Evolutionary conservation across 2,888 invertebrate species (phyloP).

Genomic region (Drosophila dives): DNA sequence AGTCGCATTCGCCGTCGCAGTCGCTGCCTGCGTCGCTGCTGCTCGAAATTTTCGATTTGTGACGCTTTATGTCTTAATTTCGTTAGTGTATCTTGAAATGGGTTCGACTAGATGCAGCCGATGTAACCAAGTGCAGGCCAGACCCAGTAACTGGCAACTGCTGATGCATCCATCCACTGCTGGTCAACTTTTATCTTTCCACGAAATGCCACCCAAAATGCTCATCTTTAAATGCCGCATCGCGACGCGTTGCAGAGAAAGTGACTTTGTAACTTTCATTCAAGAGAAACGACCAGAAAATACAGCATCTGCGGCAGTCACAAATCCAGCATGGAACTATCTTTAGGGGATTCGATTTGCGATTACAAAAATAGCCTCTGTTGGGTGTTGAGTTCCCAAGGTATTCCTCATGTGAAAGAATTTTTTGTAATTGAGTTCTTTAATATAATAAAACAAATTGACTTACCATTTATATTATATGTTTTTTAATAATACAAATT

Average conservation of each 20-base stretch:
- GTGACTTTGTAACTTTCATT: constrained; percentile 68
- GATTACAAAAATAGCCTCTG: constrained; percentile 13
- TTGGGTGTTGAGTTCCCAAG: not conserved
- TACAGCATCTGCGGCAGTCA: constrained; percentile 22
- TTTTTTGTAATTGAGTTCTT: not conserved
- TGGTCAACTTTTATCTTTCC: constrained; percentile 63
- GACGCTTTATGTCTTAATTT: constrained; percentile 83
- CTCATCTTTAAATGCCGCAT: constrained; percentile 64
- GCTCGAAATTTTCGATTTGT: constrained; percentile 83
- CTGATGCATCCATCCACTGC: constrained; percentile 18
- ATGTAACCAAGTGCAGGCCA: constrained; percentile 34
- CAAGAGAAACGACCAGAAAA: constrained; percentile 46
- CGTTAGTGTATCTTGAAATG: constrained; percentile 46
- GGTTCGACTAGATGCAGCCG: constrained; percentile 44
- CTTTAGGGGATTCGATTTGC: constrained; percentile 24
- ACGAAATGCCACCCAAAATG: constrained; percentile 75
- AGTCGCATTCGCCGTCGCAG: constrained; percentile 16
- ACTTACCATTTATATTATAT: not conserved
- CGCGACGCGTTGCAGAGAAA: constrained; percentile 42
- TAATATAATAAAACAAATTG: too few relatives aligned
- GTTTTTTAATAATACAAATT: not conserved
- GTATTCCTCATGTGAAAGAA: not conserved
- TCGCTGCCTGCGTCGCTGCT: constrained; percentile 34
- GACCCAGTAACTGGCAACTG: constrained; percentile 8
- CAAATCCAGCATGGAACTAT: constrained; percentile 8